Evolutionary conservation across 2,888 invertebrate genomes (phyloP).

Genomic region (Adelphocoris suturalis): DNA sequence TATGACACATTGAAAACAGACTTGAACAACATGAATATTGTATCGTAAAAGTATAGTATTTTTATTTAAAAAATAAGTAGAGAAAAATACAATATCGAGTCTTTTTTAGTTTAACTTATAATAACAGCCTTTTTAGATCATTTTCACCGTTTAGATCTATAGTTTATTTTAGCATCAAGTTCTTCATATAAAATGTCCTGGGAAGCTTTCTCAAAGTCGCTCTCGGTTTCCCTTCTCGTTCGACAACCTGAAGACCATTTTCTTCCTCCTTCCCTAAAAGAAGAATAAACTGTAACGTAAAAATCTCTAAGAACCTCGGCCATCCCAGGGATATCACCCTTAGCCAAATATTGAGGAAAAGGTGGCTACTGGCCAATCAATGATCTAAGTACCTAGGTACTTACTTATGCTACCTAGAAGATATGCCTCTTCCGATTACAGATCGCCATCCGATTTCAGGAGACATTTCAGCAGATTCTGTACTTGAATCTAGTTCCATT

Average conservation of each 20-base stretch:
- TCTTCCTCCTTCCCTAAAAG: not conserved
- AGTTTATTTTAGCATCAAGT: conserved; percentile 35
- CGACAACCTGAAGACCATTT: conserved; percentile 1
- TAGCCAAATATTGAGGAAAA: no score
- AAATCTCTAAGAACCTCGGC: no score
- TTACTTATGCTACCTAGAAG: conserved; percentile 76
- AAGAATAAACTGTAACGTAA: not conserved
- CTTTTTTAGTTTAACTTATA: not conserved
- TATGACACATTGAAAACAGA: no score
- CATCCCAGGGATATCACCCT: no score
- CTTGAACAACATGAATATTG: no score
- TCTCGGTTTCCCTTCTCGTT: not conserved
- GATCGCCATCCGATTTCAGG: conserved; percentile 76
- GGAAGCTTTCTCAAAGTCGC: not conserved
- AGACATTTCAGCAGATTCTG: conserved; percentile 78
- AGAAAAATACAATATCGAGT: not conserved
- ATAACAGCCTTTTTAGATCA: conserved; percentile 29
- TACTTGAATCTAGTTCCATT: conserved; percentile 77
- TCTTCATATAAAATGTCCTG: conserved; percentile 61
- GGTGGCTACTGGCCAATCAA: no score
- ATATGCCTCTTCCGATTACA: conserved; percentile 75
- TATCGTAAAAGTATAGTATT: no score
- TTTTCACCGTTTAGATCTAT: conserved; percentile 24
- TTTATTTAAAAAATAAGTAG: not conserved
- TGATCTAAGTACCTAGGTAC: not conserved